These are phyloP conservation scores for Saccostrea glomerata DNA, from an alignment of 1,140 invertebrate species.

Conservation along the genomic window DNA sequence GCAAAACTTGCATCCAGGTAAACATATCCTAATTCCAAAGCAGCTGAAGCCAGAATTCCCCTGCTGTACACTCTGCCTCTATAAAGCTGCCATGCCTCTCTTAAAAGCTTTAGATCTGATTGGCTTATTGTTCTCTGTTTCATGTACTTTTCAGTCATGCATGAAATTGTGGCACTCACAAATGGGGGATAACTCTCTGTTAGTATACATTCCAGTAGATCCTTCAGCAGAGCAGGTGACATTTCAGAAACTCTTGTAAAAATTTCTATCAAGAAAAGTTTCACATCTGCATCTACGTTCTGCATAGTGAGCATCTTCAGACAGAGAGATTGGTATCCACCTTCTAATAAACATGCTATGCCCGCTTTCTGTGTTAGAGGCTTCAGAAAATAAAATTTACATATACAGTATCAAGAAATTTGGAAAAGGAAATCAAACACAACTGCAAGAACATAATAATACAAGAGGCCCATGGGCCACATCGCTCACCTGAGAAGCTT, in stretches of 20 bases:
- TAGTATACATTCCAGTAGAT: not conserved
- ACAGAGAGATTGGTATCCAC: not conserved
- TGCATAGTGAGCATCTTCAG: not conserved
- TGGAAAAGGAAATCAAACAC: too few relatives aligned
- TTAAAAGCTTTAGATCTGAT: not conserved
- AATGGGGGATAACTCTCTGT: conserved; percentile 22
- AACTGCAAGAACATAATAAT: too few relatives aligned
- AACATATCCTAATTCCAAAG: not conserved
- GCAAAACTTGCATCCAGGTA: not conserved
- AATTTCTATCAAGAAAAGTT: not conserved
- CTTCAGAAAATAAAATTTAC: not conserved
- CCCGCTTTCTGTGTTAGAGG: not conserved
- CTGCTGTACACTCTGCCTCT: not conserved
- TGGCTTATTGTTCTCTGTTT: not conserved
- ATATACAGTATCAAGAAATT: not conserved
- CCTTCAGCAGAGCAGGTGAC: not conserved
- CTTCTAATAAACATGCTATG: not conserved
- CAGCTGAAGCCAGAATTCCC: not conserved
- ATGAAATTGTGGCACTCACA: not conserved
- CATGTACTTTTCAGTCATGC: not conserved
- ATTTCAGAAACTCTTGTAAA: not conserved
- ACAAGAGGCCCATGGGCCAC: too few relatives aligned
- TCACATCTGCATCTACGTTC: not conserved
- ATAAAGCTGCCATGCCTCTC: not conserved
- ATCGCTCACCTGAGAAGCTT: too few relatives aligned